phyloP scores from a whole-genome alignment of 1,140 invertebrate genomes.

The Zaprionus tsacasi region DNA sequence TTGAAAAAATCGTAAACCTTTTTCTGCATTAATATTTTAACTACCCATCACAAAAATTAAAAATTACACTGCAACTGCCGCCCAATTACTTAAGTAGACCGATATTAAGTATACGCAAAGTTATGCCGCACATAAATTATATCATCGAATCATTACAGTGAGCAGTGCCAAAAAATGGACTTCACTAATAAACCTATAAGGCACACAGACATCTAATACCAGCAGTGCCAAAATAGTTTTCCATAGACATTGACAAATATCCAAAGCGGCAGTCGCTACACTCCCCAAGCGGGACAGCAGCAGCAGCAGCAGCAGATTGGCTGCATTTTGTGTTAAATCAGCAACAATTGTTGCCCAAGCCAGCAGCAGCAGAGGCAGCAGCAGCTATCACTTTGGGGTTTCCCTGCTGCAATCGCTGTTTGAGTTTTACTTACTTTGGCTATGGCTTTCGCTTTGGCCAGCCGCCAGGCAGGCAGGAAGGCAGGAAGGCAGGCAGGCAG shows the following conservation, averaged over 20 bases:
- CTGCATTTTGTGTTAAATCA: constrained; percentile 78
- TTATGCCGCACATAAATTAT: constrained; percentile 40
- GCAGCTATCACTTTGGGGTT: constrained; percentile 57
- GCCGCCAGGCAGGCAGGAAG: constrained; percentile 56
- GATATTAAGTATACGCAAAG: constrained; percentile 28
- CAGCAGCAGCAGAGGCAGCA: constrained; percentile 32
- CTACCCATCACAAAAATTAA: too few species aligned
- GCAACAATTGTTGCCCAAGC: constrained; percentile 73
- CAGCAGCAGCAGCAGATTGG: constrained; percentile 51
- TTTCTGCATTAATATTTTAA: too few species aligned
- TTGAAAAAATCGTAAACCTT: too few species aligned
- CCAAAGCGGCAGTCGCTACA: constrained; percentile 26
- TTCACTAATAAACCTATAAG: constrained; percentile 45
- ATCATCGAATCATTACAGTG: constrained; percentile 28
- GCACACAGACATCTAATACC: constrained; percentile 18
- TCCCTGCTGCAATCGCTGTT: constrained; percentile 23
- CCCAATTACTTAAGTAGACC: constrained; percentile 16
- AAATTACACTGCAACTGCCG: background rate
- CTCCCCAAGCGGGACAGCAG: background rate
- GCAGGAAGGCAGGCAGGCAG: too few species aligned
- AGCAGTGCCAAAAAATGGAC: constrained; percentile 32
- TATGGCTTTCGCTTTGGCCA: constrained; percentile 47
- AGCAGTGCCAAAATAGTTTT: constrained; percentile 42
- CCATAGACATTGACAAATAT: constrained; percentile 48
- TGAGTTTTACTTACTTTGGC: constrained; percentile 46